Evolutionary conservation across 2,797 vertebrate species (phyloP).

Genomic region (Tauraco hartlaubi): DNA sequence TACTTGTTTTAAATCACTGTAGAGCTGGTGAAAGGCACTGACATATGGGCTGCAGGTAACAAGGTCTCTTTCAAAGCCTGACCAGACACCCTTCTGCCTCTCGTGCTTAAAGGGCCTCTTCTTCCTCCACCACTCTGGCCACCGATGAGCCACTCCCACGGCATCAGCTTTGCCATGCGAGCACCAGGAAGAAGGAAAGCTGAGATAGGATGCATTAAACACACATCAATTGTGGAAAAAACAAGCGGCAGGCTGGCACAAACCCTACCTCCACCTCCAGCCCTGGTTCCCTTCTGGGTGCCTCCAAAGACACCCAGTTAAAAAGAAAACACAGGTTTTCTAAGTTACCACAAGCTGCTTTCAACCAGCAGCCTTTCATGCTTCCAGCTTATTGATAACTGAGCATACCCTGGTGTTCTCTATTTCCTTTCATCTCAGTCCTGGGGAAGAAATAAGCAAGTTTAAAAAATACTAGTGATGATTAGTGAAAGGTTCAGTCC

Average conservation of each 20-base stretch:
- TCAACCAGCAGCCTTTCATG: background rate
- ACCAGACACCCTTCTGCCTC: conserved; percentile 7
- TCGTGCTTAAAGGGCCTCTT: background rate
- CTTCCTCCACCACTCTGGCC: background rate
- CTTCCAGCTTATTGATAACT: background rate
- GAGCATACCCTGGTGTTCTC: background rate
- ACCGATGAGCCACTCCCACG: background rate
- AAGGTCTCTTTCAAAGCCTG: conserved; percentile 46
- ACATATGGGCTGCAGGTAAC: conserved; percentile 34
- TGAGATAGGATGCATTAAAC: background rate
- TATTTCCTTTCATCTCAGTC: background rate
- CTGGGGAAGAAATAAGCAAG: background rate
- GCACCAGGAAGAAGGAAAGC: background rate
- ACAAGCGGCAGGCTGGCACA: background rate
- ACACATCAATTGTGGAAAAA: background rate
- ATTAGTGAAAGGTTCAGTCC: background rate
- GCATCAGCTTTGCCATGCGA: rapidly evolving
- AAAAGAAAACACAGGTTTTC: background rate
- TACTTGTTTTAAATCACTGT: conserved; percentile 45
- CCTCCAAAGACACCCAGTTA: background rate
- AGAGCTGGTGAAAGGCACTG: conserved; percentile 41
- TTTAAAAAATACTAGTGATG: background rate
- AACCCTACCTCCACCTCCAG: background rate
- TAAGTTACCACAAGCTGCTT: background rate
- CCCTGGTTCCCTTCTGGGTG: background rate